Evolutionary conservation across 1,140 invertebrate species (phyloP).

Genomic region (Ips nitidus): DNA sequence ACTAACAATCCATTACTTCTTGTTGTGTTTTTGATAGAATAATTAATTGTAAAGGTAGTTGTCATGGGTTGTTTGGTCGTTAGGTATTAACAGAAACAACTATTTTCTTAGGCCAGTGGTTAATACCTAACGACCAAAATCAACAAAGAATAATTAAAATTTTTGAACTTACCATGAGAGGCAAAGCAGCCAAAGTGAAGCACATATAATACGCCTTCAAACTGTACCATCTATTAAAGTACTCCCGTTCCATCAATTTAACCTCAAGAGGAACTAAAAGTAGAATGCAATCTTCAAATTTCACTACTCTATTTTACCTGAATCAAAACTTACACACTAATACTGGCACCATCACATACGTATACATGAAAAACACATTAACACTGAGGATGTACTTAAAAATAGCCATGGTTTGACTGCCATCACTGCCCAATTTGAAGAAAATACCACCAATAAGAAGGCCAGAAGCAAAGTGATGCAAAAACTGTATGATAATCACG

Average conservation of each 20-base stretch:
- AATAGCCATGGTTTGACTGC: constrained; percentile 55
- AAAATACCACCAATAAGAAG: constrained; percentile 60
- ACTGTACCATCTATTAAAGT: constrained; percentile 93
- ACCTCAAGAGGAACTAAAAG: constrained; percentile 83
- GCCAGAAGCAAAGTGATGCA: constrained; percentile 59
- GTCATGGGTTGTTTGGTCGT: no score
- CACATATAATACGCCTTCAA: constrained; percentile 87
- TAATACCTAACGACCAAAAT: neutral
- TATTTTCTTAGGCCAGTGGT: no score
- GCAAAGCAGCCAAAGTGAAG: constrained; percentile 71
- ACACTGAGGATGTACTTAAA: constrained; percentile 62
- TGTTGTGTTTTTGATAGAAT: no score
- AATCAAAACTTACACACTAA: constrained; percentile 58
- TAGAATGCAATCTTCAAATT: neutral
- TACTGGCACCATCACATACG: constrained; percentile 62
- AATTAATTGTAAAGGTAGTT: no score
- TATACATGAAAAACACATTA: constrained; percentile 65
- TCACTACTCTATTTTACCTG: neutral
- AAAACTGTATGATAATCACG: constrained; percentile 58
- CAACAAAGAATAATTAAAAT: neutral
- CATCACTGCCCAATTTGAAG: constrained; percentile 59
- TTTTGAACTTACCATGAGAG: constrained; percentile 60
- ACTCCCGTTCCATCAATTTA: constrained; percentile 80
- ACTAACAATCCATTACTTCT: no score
- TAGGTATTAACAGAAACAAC: no score